phyloP scores from a whole-genome alignment of 2,888 invertebrate genomes.

The Megastigmus dorsalis region DNA sequence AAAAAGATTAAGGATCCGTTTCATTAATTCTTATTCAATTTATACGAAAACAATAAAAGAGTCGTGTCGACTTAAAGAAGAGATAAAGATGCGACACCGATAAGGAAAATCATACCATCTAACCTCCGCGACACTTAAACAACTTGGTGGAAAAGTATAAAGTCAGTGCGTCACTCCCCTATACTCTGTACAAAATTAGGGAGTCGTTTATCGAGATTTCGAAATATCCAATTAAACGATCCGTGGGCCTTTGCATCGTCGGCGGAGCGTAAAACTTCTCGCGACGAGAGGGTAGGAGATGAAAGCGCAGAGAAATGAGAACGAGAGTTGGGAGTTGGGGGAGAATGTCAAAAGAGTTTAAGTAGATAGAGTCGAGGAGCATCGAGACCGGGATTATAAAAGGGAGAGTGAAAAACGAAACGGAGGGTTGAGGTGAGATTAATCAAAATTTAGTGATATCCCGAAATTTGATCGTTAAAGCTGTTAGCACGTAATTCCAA shows the following conservation, averaged over 20 bases:
- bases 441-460: conserved; percentile 7
- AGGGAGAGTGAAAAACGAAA: conserved; percentile 39
- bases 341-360: conserved; percentile 46
- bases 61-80: no score
- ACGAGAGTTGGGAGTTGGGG: neutral
- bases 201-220: conserved; percentile 40
- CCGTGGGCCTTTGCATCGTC: conserved; percentile 29
- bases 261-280: conserved; percentile 25
- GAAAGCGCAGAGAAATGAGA: conserved; percentile 32
- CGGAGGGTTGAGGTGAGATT: conserved; percentile 2
- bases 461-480: no score
- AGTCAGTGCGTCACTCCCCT: neutral
- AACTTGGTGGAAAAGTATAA: conserved; percentile 12
- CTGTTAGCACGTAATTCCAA: no score
- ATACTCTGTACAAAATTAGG: neutral
- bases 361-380: conserved; percentile 4
- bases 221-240: conserved; percentile 48
- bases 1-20: no score
- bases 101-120: neutral
- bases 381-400: conserved; percentile 13
- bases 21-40: no score
- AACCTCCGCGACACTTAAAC: neutral
- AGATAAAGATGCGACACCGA: no score
- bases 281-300: conserved; percentile 34
- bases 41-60: no score